These are phyloP conservation scores for Pomacea maculata DNA, from an alignment of 1,140 invertebrate genomes.

Conservation along the genomic window DNA sequence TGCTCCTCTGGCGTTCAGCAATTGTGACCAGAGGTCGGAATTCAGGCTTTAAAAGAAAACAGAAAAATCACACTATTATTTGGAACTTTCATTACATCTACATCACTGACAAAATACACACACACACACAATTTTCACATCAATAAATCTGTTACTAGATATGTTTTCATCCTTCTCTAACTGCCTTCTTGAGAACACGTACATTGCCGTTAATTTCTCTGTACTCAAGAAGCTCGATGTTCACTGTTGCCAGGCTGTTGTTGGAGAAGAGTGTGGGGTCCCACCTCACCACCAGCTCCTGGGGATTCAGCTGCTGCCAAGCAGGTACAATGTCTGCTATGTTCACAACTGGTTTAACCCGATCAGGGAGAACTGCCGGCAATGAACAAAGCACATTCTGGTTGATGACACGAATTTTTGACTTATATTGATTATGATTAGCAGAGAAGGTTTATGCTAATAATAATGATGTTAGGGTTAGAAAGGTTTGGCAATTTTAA, in stretches of 20 bases:
- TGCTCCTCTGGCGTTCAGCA: slow-evolving; percentile 15
- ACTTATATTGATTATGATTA: neutral
- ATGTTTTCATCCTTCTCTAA: neutral
- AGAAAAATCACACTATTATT: neutral
- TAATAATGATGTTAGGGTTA: neutral
- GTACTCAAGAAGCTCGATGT: slow-evolving; percentile 37
- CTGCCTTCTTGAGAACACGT: neutral
- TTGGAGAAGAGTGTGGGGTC: slow-evolving; percentile 19
- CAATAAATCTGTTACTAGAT: neutral
- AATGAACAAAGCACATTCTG: too few species aligned
- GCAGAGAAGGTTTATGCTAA: neutral
- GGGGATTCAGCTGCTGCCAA: slow-evolving; percentile 11
- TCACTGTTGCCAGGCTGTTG: slow-evolving; percentile 16
- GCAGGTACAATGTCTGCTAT: neutral
- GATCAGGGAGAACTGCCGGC: slow-evolving; percentile 6
- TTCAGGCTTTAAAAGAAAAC: slow-evolving; percentile 13
- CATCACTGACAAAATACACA: neutral
- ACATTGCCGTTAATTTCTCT: slow-evolving; percentile 27
- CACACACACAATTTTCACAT: slow-evolving; percentile 6
- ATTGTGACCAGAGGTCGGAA: slow-evolving; percentile 15
- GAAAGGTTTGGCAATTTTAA: too few species aligned
- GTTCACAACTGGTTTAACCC: neutral
- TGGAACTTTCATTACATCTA: neutral
- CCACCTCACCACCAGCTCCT: slow-evolving; percentile 27
- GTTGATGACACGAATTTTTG: neutral